phyloP scores from a whole-genome alignment of 2,888 invertebrate genomes.

The Phytoseiulus persimilis region DNA sequence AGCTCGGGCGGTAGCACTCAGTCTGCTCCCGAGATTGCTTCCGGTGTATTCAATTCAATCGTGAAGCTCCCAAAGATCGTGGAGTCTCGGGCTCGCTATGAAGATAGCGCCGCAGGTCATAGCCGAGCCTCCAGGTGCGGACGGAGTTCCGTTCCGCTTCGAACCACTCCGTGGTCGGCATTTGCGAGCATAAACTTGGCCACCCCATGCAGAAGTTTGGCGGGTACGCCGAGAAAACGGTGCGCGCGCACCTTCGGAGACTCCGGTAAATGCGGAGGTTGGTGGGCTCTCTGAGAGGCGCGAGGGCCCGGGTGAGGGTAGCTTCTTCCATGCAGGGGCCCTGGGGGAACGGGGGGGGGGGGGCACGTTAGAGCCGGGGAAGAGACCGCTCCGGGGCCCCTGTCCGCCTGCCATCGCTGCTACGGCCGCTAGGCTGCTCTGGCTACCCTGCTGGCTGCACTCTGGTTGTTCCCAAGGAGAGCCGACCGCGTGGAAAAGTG shows the following conservation, averaged over 20 bases:
- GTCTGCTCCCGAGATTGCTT: too few species aligned
- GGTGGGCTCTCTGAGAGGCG: background rate
- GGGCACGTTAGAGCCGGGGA: background rate
- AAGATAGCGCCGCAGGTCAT: too few species aligned
- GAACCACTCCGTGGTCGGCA: too few species aligned
- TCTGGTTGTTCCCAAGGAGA: background rate
- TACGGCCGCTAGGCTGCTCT: conserved; percentile 5
- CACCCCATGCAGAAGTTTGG: background rate
- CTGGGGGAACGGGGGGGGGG: background rate
- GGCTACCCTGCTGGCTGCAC: background rate
- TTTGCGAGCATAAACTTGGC: background rate
- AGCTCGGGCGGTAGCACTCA: too few species aligned
- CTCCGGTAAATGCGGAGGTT: background rate
- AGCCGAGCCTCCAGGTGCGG: too few species aligned
- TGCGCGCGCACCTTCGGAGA: background rate
- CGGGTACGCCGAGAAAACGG: background rate
- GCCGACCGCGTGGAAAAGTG: background rate
- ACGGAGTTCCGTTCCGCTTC: too few species aligned
- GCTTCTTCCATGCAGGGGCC: background rate
- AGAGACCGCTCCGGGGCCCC: background rate
- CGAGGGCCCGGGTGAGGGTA: background rate
- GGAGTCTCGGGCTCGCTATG: too few species aligned
- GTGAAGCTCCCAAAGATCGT: too few species aligned
- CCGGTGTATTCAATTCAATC: too few species aligned
- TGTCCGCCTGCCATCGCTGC: background rate